These are phyloP conservation scores for Rousettus madagascariensis DNA, from an alignment of 2,797 vertebrate genomes.

Conservation along the genomic window DNA sequence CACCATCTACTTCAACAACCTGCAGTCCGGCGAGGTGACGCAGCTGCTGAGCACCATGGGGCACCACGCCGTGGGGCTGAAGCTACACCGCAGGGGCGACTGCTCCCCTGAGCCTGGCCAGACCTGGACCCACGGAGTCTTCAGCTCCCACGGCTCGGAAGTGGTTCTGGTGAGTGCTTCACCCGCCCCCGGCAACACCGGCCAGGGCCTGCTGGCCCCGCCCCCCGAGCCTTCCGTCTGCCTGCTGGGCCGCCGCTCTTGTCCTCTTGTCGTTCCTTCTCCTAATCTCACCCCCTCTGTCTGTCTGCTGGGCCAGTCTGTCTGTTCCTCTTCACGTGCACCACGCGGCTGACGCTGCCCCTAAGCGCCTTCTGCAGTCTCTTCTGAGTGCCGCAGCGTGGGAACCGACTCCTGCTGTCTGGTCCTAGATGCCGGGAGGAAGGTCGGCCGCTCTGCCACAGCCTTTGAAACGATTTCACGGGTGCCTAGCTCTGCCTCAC, in stretches of 20 bases:
- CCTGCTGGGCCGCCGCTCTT: not conserved
- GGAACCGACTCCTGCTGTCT: not conserved
- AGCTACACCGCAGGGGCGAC: conserved; percentile 94
- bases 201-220: not conserved
- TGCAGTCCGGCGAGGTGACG: conserved; percentile 92
- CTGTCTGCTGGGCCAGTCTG: not conserved
- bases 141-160: conserved; percentile 86
- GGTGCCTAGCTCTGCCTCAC: not conserved
- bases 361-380: accelerated
- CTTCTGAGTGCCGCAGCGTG: not conserved
- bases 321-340: not conserved
- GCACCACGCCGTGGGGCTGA: conserved; percentile 93
- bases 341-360: not conserved
- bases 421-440: not conserved
- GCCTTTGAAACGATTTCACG: not conserved
- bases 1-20: conserved; percentile 96
- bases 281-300: not conserved
- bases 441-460: not conserved
- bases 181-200: accelerated
- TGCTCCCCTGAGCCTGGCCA: conserved; percentile 89
- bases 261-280: not conserved
- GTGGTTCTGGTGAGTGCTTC: conserved; percentile 90
- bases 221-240: not conserved
- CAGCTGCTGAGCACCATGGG: conserved; percentile 93
- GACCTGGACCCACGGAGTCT: conserved; percentile 70